Base-by-base conservation (phyloP, 2,113 vertebrate species). In the Toxostoma redivivum region DNA sequence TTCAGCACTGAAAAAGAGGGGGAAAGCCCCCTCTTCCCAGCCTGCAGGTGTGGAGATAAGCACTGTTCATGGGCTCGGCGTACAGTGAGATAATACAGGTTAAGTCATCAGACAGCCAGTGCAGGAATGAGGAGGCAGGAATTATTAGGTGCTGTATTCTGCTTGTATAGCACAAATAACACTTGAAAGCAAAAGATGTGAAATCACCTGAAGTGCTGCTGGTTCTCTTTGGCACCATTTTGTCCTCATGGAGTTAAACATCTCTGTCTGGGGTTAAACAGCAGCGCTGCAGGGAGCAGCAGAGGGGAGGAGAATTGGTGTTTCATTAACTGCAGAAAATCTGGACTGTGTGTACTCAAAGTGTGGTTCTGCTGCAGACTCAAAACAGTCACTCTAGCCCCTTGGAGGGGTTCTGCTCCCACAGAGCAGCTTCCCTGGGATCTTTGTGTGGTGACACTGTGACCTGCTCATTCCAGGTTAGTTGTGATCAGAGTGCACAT, bases 31-130 rank as follows among this genome's bases (percentile, higher is more conserved):
- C 30, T 67, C 53, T 85, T 87, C 78, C 58, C 89, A 65, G 45
- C 5, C 45, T 50, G n/a, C 31, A 65, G 62, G 15, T 72, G 57
- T 57, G 69, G 81, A 76, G 77, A 53, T 79, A 50, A 74, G 27
- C 37, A 11, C 30, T 21, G 28, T 22, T 86, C 40, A 2, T 42
- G 1, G 0, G 31, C 50, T 53, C 10, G 2, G 40, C 1, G 1
- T 24, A 5, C 4, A 8, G 30, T 6, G 45, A 60, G 53, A 45
- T 64, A 64, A 57, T 12, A 5, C 15, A 42, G 70, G 53, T 69
- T 82, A 54, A 21, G 28, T 21, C 60, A 33, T 78, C 77, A 70
- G 47, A 4, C 13, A 70, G 48, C 11, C 37, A 11, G 51, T 10
- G 35, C 56, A 89, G 60, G 56, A 73, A 57, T 1, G 17, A 74